A percentile compares a stretch with the other conserved stretches of the same genome.
Evolutionary conservation across 2,113 vertebrate species (phyloP).

Genomic region (Sebastes fasciatus): DNA sequence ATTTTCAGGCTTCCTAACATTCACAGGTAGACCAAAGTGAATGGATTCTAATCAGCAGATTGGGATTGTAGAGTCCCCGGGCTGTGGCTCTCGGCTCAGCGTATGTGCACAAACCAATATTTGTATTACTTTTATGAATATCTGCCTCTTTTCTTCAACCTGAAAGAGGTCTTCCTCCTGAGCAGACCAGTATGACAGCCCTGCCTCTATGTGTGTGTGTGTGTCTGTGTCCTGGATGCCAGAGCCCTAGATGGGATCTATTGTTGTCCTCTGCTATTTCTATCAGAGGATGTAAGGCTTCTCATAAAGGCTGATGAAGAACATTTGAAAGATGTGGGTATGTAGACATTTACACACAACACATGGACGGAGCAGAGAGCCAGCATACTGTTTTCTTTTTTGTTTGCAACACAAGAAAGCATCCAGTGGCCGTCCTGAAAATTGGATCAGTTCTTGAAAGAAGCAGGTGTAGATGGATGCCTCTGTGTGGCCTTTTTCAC

Average conservation of each 20-base stretch:
- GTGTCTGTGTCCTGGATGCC: constrained; percentile 30
- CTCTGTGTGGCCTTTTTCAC: constrained; percentile 28
- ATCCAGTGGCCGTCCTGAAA: constrained; percentile 38
- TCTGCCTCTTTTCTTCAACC: constrained; percentile 30
- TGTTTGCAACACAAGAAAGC: constrained; percentile 19
- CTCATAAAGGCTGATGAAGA: constrained; percentile 40
- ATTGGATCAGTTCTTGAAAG: constrained; percentile 53
- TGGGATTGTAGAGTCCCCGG: background rate
- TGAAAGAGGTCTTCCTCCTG: constrained; percentile 20
- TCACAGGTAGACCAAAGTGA: background rate
- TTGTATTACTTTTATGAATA: constrained; percentile 35
- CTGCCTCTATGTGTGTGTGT: constrained; percentile 30
- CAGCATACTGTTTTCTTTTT: constrained; percentile 16
- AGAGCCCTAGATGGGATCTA: constrained; percentile 57
- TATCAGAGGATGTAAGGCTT: constrained; percentile 46
- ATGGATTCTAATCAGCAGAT: constrained; percentile 14
- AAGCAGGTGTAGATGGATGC: constrained; percentile 52
- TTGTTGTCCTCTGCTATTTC: constrained; percentile 62
- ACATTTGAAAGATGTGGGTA: constrained; percentile 46
- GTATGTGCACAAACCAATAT: constrained; percentile 17
- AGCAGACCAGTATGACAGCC: constrained; percentile 6
- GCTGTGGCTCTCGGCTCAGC: background rate
- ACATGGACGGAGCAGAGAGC: constrained; percentile 21
- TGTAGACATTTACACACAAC: constrained; percentile 16
- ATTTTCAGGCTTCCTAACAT: background rate